Conservation (phyloP, 2,888 invertebrate species). For the Syrista parreyssii region DNA sequence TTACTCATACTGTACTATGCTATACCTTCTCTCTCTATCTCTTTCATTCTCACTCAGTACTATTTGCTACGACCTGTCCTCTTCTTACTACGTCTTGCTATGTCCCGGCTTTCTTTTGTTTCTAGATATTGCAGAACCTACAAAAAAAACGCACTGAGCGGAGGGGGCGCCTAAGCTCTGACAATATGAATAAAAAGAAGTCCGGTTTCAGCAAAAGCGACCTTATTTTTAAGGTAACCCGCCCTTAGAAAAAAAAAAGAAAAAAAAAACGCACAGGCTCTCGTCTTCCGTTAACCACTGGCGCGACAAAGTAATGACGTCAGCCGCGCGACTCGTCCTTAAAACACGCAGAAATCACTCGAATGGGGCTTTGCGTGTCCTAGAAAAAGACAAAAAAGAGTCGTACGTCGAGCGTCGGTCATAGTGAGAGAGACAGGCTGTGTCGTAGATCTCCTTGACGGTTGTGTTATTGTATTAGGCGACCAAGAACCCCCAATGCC, state of each 20-base stretch:
- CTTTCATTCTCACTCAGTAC: slow-evolving; percentile 24
- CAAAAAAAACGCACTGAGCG: slow-evolving; percentile 98
- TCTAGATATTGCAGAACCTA: slow-evolving; percentile 99
- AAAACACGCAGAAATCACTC: background rate
- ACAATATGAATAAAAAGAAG: slow-evolving; percentile 89
- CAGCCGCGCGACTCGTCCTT: background rate
- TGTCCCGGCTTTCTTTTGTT: slow-evolving; percentile 80
- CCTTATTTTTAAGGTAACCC: slow-evolving; percentile 98
- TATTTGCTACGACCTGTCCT: slow-evolving; percentile 26
- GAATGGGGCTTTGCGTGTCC: background rate
- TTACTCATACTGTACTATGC: slow-evolving; percentile 10
- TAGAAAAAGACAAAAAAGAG: background rate
- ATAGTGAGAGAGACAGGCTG: background rate
- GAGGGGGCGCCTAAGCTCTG: slow-evolving; percentile 96
- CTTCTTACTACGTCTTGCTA: slow-evolving; percentile 71
- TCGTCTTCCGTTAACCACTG: slow-evolving; percentile 31
- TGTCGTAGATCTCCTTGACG: background rate
- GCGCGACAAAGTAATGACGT: background rate
- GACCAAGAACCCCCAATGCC: background rate
- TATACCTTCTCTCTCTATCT: slow-evolving; percentile 33
- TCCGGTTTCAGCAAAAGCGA: slow-evolving; percentile 94
- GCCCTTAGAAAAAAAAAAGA: slow-evolving; percentile 60
- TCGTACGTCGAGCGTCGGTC: background rate
- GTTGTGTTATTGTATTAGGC: background rate
- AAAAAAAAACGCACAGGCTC: slow-evolving; percentile 60